A percentile compares a stretch with the other conserved stretches of the same genome.
Conservation (phyloP, 1,140 invertebrate species). For the Zelostemma sp. region DNA sequence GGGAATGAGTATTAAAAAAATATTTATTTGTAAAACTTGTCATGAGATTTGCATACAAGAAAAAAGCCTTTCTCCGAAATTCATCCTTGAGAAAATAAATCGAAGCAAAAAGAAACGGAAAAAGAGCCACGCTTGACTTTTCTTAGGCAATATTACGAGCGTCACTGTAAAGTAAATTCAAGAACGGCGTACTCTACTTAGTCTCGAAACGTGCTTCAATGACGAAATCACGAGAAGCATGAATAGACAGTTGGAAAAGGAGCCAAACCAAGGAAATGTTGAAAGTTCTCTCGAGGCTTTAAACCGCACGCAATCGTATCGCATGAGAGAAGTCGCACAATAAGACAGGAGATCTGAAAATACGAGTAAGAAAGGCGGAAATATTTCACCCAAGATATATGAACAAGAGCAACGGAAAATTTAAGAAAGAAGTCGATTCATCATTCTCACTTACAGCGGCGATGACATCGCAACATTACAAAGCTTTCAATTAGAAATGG, state of each 20-base stretch:
- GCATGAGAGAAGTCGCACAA: constrained; percentile 21
- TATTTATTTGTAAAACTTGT: no score
- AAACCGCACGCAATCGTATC: constrained; percentile 23
- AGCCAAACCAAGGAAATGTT: constrained; percentile 24
- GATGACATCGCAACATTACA: no score
- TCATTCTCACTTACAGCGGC: no score
- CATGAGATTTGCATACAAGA: no score
- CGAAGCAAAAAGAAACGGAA: no score
- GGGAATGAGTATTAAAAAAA: no score
- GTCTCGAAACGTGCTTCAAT: constrained; percentile 20
- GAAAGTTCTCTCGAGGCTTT: constrained; percentile 32
- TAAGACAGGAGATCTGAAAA: constrained; percentile 10
- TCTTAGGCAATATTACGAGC: constrained; percentile 15
- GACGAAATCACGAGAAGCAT: constrained; percentile 35
- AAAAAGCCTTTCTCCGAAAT: no score
- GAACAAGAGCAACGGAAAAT: constrained; percentile 25
- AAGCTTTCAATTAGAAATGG: no score
- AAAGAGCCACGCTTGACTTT: constrained; percentile 15
- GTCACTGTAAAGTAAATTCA: constrained; percentile 19
- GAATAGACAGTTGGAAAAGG: constrained; percentile 18
- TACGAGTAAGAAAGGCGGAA: constrained; percentile 11
- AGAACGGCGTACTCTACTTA: constrained; percentile 33
- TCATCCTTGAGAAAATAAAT: no score
- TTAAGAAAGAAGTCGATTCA: constrained; percentile 23
- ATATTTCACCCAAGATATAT: constrained; percentile 15